Conservation (phyloP, 2,113 vertebrate species). For the Thunnus maccoyii region DNA sequence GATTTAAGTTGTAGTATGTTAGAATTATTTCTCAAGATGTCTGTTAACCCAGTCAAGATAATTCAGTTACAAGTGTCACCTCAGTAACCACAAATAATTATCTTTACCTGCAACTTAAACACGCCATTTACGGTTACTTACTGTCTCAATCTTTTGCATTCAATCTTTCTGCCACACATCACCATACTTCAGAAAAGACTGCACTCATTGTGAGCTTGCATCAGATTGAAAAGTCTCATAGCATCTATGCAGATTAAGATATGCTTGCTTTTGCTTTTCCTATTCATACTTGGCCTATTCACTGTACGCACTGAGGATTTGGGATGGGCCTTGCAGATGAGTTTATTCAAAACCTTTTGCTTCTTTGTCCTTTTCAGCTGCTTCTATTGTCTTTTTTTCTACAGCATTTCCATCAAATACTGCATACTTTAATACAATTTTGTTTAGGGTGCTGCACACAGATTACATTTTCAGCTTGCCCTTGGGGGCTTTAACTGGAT, state of each 20-base stretch:
- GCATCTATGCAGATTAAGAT: conserved; percentile 11
- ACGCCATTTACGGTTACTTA: no score
- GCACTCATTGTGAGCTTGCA: neutral
- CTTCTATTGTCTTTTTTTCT: conserved; percentile 1
- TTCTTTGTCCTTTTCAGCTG: conserved; percentile 1
- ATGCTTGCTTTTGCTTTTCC: conserved; percentile 8
- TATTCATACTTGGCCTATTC: conserved; percentile 11
- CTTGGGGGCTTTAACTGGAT: conserved; percentile 5
- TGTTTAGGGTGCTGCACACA: neutral
- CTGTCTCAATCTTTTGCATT: neutral
- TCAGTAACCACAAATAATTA: neutral
- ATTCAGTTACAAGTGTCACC: neutral
- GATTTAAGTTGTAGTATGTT: no score
- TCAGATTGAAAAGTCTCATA: neutral
- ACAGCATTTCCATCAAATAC: neutral
- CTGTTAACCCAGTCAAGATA: no score
- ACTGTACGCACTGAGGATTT: conserved; percentile 1
- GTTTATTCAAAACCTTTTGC: conserved; percentile 3
- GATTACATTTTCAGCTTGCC: conserved; percentile 21
- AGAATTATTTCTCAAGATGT: no score
- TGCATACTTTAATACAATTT: conserved; percentile 1
- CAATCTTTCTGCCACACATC: neutral
- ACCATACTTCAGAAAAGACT: neutral
- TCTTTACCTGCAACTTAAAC: no score
- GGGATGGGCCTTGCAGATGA: neutral